phyloP scores from a whole-genome alignment of 2,113 vertebrate genomes.

The Hippocampus comes region DNA sequence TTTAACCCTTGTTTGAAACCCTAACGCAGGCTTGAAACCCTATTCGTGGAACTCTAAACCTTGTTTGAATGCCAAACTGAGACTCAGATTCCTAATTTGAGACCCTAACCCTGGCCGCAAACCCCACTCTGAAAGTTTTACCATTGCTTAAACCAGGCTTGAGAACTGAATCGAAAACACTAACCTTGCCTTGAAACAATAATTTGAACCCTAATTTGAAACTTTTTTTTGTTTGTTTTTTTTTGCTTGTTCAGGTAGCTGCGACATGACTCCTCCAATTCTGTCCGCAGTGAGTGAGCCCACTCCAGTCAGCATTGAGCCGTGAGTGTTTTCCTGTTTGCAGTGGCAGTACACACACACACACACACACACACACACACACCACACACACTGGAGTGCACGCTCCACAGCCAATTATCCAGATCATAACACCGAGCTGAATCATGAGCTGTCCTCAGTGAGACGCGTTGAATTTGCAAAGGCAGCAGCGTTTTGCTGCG shows the following conservation, averaged over 20 bases:
- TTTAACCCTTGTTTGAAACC: too few species aligned
- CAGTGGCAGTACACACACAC: background rate
- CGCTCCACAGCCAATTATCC: constrained; percentile 1
- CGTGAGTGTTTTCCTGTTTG: constrained; percentile 79
- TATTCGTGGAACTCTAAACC: too few species aligned
- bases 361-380: background rate
- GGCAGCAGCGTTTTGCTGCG: background rate
- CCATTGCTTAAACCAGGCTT: too few species aligned
- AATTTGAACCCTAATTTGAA: background rate
- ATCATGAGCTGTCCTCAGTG: background rate
- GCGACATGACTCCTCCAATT: constrained; percentile 91
- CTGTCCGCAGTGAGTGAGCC: constrained; percentile 87
- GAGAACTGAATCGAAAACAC: background rate
- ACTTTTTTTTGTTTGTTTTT: background rate
- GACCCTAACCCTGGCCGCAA: too few species aligned
- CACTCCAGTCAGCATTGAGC: constrained; percentile 96
- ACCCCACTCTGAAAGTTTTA: too few species aligned
- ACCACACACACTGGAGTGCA: background rate
- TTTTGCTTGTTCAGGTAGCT: constrained; percentile 77
- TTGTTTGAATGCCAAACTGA: too few species aligned
- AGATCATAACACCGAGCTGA: background rate
- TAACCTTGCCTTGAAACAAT: background rate
- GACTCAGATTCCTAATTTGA: too few species aligned
- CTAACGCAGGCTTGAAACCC: too few species aligned
- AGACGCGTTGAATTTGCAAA: background rate